Base-by-base conservation (phyloP, 2,113 vertebrate species). In the Dinomys branickii region DNA sequence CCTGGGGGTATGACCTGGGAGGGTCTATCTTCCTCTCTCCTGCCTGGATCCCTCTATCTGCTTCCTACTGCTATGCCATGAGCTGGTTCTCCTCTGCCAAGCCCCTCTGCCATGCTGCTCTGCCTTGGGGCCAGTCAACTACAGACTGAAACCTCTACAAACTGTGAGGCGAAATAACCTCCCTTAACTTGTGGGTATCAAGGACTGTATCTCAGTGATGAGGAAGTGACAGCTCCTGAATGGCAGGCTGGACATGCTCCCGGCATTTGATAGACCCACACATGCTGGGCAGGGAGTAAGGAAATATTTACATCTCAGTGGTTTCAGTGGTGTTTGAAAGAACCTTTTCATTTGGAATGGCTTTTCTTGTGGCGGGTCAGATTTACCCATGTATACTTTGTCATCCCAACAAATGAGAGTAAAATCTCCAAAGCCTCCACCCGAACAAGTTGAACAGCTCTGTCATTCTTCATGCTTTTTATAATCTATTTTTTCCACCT, bases 221-320 rank as follows among this genome's bases (percentile, higher is more conserved):
- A 78, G 75, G 30, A 50, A 50, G 44, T 30, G 73, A 50, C 26
- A 50, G 75, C 44, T 98, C 97, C 83, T 92, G 94, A 96, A 97
- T 58, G 38, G 75, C 63, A 75, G 69, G 63, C 38, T 52, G 16
- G 35, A 50, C 71, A 59, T 87, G 81, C 12, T 82, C 54, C 30
- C 80, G 88, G 41, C 75, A 89, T 75, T 82, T 73, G 63, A 89
- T 95, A 41, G 65, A 88, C 69, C 4, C 33, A 41, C 1, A 78
- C 41, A 10, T 67, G 59, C 91, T 91, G 19, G 47, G 16, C 19
- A 63, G 58, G 28, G 85, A 91, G 7, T 92, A 50, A 59, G 63
- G 9, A 78, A 96, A 58, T n/a, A 86, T 30, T 33, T 88, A 28
- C 4, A 28, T 50, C 50, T 71, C 82, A 44, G 10, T 59, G 30